Evolutionary conservation across 1,140 invertebrate genomes (phyloP), one percentile per base, ranked within the genome.

Genomic region (Drosophila miranda): DNA sequence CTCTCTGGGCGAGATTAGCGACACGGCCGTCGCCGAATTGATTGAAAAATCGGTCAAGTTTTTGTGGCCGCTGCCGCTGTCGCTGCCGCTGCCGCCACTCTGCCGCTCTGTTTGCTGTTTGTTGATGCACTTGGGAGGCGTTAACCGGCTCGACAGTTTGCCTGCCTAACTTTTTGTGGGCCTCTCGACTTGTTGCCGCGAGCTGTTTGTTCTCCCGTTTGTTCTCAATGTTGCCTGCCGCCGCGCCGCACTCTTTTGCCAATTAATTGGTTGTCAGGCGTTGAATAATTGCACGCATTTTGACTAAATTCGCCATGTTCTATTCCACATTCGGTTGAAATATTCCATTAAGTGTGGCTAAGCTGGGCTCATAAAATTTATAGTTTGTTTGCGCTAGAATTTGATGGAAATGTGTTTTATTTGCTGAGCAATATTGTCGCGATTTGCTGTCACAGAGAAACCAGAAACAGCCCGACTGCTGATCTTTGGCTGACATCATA

Each of bases 41-140:
- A 61, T 74, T 66, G 59, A 58, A 80, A 84, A 86, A 76, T 76
- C 80, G 76, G 80, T 86, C 80, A 86, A 86, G 80, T 84, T 71
- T 63, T 67, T 78, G 57, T 50, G 48, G 28, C 19, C 11, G 34
- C 34, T 38, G 34, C 2, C 7, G 8, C 28, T 34, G 8, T 8
- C 30, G 9, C 30, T 11, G 30, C 11, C 34, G 3, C 34, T 38
- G 34, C 9, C 34, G 30, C 9, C 30, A 34, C 30, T 34, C 30
- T 34, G 34, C 9, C 34, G 64, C 41, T 54, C 19, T 21, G 43
- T 21, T 45, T 61, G 53, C 16, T 75, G 52, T 42, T 58, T 51
- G 3, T 55, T 58, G 78, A 78, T 82, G 79, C 75, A 82, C 74
- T 82, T 46, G 23, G 53, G 45, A 74, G 78, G 60, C 69, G 66